Evolutionary conservation across 2,888 invertebrate species (phyloP), one percentile per base, ranked within the genome.

Genomic region (Automeris io): DNA sequence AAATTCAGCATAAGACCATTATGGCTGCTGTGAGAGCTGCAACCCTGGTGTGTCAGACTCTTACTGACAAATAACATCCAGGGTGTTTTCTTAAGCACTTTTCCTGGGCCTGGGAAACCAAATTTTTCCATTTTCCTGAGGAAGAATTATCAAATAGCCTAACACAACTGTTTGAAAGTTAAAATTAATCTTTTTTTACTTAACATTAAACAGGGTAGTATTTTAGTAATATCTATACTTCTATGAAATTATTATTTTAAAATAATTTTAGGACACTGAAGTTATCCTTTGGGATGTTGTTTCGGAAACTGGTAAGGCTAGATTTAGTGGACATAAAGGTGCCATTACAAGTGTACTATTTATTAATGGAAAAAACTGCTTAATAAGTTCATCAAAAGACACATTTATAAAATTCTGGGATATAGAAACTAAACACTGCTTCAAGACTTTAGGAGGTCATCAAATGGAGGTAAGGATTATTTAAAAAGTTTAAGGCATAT

Each of bases 371-470:
- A 88, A 90, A 49, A 90, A 91, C 50, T 88, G 92, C 47, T 71
- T 96, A 5, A 88, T 96, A 5, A 93, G 95, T 55, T 90, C 93
- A 23, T 97, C 98, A 0, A 97, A 96, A 73, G 99, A 99, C 70
- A 94, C 95, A 5, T 95, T 95, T 70, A 91, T 99, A 0, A 99
- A 98, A 75, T 96, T 99, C 71, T 99, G 99, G 99, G 96, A 99
- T 73, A 87, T 99, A 49, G 93, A 95, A 51, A 96, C 96, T 4
- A 95, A 97, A 57, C 95, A 96, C 63, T 99, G 98, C 72, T 99
- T 99, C 63, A 95, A 95, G 73, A 99, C 99, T 2, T 86, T 99
- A 35, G 92, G 95, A 25, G 97, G 96, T 41, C 94, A 95, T 77
- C 90, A 92, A 59, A 91, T 92, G 47, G 97, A 97, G 88, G 93